These are phyloP conservation scores for Pseudomyrmex concolor DNA, from an alignment of 1,140 invertebrate species.

Conservation along the genomic window DNA sequence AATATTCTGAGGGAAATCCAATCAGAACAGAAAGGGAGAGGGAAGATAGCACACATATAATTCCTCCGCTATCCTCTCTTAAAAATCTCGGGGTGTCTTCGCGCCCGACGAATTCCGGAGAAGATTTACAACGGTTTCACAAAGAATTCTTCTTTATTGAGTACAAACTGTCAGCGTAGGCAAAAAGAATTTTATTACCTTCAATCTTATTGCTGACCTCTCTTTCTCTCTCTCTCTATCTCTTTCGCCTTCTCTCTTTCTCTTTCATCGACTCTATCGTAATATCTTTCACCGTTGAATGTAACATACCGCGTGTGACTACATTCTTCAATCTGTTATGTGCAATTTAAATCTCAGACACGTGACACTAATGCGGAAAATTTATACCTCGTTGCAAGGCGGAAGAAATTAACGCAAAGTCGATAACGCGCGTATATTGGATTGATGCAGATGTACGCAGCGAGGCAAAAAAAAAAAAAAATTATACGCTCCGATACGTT, in stretches of 20 bases:
- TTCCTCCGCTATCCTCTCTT: slow-evolving; percentile 50
- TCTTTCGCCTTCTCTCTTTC: no score
- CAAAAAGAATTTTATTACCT: slow-evolving; percentile 61
- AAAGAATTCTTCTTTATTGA: slow-evolving; percentile 27
- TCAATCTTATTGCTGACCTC: slow-evolving; percentile 8
- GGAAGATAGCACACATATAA: slow-evolving; percentile 27
- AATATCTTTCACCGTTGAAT: slow-evolving; percentile 9
- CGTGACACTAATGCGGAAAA: not conserved
- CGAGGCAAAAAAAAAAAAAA: not conserved
- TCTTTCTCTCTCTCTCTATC: no score
- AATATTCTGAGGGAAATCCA: slow-evolving; percentile 66
- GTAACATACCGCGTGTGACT: not conserved
- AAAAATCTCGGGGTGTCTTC: slow-evolving; percentile 65
- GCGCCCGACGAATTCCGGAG: slow-evolving; percentile 35
- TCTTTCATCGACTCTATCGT: not conserved
- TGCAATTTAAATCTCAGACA: not conserved
- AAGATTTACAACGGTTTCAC: slow-evolving; percentile 64
- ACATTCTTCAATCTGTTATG: not conserved
- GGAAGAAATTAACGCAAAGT: slow-evolving; percentile 1
- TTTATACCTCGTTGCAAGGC: not conserved
- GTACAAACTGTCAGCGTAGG: slow-evolving; percentile 50
- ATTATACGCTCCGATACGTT: not conserved
- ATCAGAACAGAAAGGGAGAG: slow-evolving; percentile 59
- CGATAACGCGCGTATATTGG: slow-evolving; percentile 8
- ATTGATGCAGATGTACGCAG: slow-evolving; percentile 12